Evolutionary conservation across 1,140 invertebrate species (phyloP).

Genomic region (Scaptodrosophila lebanonensis): DNA sequence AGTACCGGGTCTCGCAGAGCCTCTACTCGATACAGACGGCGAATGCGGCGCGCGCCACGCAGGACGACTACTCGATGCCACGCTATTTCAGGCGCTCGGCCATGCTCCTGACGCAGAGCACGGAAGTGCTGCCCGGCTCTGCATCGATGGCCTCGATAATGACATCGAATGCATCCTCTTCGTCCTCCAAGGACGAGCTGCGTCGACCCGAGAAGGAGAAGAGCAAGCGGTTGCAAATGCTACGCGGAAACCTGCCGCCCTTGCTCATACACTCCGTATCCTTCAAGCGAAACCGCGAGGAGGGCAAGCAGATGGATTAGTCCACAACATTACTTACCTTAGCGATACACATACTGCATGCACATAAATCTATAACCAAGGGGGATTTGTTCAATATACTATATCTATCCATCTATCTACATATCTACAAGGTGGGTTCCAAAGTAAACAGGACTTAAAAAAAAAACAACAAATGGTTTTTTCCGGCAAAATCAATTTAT

Average conservation of each 20-base stretch:
- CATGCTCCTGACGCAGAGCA: constrained; percentile 63
- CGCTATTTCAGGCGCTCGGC: constrained; percentile 69
- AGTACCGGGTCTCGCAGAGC: constrained; percentile 73
- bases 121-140: constrained; percentile 49
- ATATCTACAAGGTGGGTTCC: too few species aligned
- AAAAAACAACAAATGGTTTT: too few species aligned
- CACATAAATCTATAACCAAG: too few species aligned
- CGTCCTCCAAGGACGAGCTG: constrained; percentile 53
- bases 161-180: constrained; percentile 27
- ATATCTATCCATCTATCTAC: too few species aligned
- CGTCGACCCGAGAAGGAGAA: constrained; percentile 60
- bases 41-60: constrained; percentile 54
- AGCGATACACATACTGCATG: too few species aligned
- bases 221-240: constrained; percentile 68
- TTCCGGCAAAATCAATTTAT: too few species aligned
- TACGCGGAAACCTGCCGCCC: constrained; percentile 69
- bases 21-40: constrained; percentile 74
- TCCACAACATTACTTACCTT: too few species aligned
- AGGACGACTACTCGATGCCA: constrained; percentile 74
- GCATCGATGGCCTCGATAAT: constrained; percentile 49
- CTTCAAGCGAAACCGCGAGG: constrained; percentile 69
- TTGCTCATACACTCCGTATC: constrained; percentile 73
- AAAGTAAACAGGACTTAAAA: too few species aligned
- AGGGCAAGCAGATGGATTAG: constrained; percentile 65
- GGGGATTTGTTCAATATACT: too few species aligned